Evolutionary conservation across 1,140 invertebrate species (phyloP).

Genomic region (Pogonognathellus flavescens): DNA sequence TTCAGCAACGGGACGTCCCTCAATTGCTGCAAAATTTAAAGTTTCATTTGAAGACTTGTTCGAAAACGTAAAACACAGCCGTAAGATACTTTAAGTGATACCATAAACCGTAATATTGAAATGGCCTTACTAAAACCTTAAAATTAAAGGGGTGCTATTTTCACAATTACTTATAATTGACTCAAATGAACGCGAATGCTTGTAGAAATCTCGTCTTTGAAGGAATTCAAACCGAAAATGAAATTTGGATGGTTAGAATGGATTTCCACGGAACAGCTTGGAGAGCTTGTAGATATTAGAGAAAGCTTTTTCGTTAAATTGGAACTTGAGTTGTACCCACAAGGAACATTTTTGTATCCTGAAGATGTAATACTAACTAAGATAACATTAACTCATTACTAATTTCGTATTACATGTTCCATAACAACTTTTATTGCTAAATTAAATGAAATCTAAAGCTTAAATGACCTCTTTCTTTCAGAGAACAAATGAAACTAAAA

Average conservation of each 20-base stretch:
- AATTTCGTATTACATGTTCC: not conserved
- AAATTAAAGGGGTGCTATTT: too few species aligned
- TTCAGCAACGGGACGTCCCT: not conserved
- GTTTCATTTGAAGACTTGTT: not conserved
- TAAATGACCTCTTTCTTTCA: not conserved
- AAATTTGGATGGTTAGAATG: constrained; percentile 25
- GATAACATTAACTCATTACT: not conserved
- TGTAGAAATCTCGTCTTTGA: not conserved
- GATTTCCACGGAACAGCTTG: not conserved
- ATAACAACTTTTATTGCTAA: not conserved
- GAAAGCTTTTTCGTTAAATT: not conserved
- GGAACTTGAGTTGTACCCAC: not conserved
- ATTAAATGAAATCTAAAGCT: too few species aligned
- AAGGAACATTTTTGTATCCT: not conserved
- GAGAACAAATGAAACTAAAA: not conserved
- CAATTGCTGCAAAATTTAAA: constrained; percentile 13
- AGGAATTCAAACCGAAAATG: constrained; percentile 16
- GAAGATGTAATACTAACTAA: not conserved
- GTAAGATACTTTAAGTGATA: too few species aligned
- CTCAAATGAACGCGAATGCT: not conserved
- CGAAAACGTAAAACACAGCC: not conserved
- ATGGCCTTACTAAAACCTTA: too few species aligned
- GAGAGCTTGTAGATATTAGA: not conserved
- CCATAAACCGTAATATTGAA: too few species aligned
- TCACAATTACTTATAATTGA: not conserved